Evolutionary conservation across 37 sponge, comb jelly and placozoan genomes (phyloP).

Genomic region (Corticium candelabrum): DNA sequence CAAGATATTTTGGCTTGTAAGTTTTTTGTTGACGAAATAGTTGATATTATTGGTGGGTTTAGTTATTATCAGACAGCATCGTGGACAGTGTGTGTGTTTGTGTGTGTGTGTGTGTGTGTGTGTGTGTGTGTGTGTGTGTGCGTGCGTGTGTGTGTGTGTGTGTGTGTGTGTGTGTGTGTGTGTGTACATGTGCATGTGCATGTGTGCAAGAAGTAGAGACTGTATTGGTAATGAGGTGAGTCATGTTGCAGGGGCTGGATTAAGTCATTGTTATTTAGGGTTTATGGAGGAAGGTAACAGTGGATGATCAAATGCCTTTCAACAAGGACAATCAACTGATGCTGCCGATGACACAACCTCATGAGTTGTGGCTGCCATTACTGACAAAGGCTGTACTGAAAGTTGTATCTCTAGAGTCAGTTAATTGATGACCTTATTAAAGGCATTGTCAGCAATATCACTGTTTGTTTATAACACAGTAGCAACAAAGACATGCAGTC

Average conservation of each 20-base stretch:
- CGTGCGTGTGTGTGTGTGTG: constrained; percentile 78
- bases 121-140: constrained; percentile 50
- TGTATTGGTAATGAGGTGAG: background rate
- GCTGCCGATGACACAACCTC: constrained; percentile 49
- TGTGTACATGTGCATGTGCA: too few species aligned
- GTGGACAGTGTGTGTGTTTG: too few species aligned
- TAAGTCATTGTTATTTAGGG: constrained; percentile 37
- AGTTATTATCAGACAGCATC: background rate
- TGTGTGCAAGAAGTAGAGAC: too few species aligned
- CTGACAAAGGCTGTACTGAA: constrained; percentile 89
- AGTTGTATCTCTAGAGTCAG: constrained; percentile 76
- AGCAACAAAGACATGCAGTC: constrained; percentile 15
- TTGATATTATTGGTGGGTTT: background rate
- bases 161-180: too few species aligned
- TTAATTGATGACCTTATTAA: too few species aligned
- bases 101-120: too few species aligned
- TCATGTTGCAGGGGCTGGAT: background rate
- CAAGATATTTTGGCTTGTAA: constrained; percentile 87
- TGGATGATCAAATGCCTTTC: constrained; percentile 81
- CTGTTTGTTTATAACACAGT: too few species aligned
- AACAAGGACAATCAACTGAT: constrained; percentile 33
- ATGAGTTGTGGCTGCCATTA: constrained; percentile 81
- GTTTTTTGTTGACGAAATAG: constrained; percentile 5
- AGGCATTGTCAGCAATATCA: too few species aligned
- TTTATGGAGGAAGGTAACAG: constrained; percentile 81